A percentile compares a stretch with the other conserved stretches of the same genome.
phyloP scores from a whole-genome alignment of 2,888 invertebrate genomes.

The Ennomos erosarius region DNA sequence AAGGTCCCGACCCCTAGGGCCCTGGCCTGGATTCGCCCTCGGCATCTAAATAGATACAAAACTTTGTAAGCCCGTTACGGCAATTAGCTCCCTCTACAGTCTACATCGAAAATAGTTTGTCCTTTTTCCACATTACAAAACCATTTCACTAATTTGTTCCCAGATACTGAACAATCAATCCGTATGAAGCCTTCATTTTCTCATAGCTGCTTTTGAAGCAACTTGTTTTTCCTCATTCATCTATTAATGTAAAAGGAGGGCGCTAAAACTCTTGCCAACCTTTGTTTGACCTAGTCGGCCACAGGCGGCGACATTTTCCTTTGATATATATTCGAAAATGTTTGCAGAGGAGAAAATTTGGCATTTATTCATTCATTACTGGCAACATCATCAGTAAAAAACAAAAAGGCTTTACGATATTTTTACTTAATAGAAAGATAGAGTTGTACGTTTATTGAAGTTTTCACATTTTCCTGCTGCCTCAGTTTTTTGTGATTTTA shows the following conservation, averaged over 20 bases:
- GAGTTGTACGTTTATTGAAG: neutral
- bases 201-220: slow-evolving; percentile 8
- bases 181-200: slow-evolving; percentile 17
- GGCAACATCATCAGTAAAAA: slow-evolving; percentile 3
- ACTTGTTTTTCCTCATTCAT: slow-evolving; percentile 30
- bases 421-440: too few species aligned
- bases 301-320: slow-evolving; percentile 18
- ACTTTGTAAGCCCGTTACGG: slow-evolving; percentile 9
- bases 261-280: slow-evolving; percentile 24
- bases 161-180: slow-evolving; percentile 17
- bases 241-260: slow-evolving; percentile 25
- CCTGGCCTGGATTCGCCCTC: neutral
- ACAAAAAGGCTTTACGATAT: neutral
- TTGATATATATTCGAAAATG: slow-evolving; percentile 23
- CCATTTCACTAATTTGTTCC: slow-evolving; percentile 9
- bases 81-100: slow-evolving; percentile 2
- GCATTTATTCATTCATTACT: slow-evolving; percentile 21
- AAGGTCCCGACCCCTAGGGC: neutral
- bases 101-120: neutral
- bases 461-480: too few species aligned
- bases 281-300: slow-evolving; percentile 26
- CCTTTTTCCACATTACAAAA: slow-evolving; percentile 11
- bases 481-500: too few species aligned
- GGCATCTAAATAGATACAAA: neutral
- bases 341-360: slow-evolving; percentile 8